phyloP scores from a whole-genome alignment of 2,888 invertebrate species.

The Trachelus iudaicus region DNA sequence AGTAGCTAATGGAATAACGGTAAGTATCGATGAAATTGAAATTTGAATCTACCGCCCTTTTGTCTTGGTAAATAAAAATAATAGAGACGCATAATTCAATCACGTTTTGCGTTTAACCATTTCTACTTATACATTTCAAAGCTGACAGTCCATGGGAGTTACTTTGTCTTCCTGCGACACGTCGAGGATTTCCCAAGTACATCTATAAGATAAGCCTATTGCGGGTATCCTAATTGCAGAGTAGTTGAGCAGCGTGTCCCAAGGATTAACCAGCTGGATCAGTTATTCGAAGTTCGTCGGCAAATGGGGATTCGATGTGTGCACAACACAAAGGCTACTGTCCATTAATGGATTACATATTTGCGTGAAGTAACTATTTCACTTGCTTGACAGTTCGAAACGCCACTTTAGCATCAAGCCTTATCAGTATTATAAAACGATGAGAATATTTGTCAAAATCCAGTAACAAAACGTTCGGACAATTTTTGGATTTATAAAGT shows the following conservation, averaged over 20 bases:
- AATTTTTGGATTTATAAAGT: fast-evolving
- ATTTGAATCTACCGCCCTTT: background rate
- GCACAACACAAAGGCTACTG: background rate
- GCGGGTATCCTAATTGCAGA: constrained; percentile 34
- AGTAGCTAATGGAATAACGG: background rate
- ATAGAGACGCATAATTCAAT: background rate
- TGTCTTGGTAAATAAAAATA: background rate
- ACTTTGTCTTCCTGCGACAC: background rate
- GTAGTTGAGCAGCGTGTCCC: constrained; percentile 17
- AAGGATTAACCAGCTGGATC: constrained; percentile 36
- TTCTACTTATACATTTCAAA: background rate
- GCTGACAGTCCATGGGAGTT: background rate
- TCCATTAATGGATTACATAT: background rate
- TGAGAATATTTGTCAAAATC: background rate
- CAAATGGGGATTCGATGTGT: background rate
- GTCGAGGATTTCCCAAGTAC: background rate
- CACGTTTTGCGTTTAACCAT: background rate
- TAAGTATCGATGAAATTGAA: background rate
- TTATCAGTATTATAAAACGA: background rate
- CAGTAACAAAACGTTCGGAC: too few species aligned
- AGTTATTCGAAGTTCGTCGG: constrained; percentile 21
- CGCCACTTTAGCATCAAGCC: background rate
- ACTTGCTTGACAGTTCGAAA: background rate
- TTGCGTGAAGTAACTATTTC: background rate
- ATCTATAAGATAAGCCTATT: constrained; percentile 18